phyloP scores from a whole-genome alignment of 2,113 vertebrate genomes.

The Corydoras sp. region DNA sequence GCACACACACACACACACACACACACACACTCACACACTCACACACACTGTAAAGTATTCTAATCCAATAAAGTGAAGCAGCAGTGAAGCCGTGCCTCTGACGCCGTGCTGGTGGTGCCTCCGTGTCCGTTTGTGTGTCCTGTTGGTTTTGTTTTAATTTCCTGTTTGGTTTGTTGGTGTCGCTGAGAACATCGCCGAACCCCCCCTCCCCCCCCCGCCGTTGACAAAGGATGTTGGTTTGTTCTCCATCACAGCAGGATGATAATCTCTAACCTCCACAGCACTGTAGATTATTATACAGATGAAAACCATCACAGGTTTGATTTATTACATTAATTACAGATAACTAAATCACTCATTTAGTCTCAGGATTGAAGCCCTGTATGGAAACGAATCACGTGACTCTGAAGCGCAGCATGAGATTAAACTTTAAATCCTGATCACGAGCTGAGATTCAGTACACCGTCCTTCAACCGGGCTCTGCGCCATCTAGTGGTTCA shows the following conservation, averaged over 20 bases:
- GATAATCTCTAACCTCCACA: conserved; percentile 47
- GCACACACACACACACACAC: conserved; percentile 18
- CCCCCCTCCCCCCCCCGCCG: conserved; percentile 56
- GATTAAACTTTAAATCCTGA: too few species aligned
- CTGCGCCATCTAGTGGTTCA: too few species aligned
- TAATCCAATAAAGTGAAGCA: not conserved
- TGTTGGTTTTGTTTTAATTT: not conserved
- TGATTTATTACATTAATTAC: too few species aligned
- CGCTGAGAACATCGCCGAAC: conserved; percentile 8
- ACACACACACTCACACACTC: conserved; percentile 56
- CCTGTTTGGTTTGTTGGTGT: conserved; percentile 42
- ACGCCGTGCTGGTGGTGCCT: not conserved
- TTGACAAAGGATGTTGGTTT: conserved; percentile 92
- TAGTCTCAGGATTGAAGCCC: too few species aligned
- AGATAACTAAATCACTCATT: too few species aligned
- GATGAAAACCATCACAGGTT: too few species aligned
- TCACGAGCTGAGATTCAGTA: too few species aligned
- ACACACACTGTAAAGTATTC: conserved; percentile 30
- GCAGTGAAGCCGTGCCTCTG: not conserved
- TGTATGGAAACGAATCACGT: too few species aligned
- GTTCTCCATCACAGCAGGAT: conserved; percentile 62
- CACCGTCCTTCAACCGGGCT: too few species aligned
- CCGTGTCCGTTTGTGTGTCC: not conserved
- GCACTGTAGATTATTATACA: too few species aligned
- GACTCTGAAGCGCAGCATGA: too few species aligned